Evolutionary conservation across 2,113 vertebrate species (phyloP).

Genomic region (Pterocles burchelli): DNA sequence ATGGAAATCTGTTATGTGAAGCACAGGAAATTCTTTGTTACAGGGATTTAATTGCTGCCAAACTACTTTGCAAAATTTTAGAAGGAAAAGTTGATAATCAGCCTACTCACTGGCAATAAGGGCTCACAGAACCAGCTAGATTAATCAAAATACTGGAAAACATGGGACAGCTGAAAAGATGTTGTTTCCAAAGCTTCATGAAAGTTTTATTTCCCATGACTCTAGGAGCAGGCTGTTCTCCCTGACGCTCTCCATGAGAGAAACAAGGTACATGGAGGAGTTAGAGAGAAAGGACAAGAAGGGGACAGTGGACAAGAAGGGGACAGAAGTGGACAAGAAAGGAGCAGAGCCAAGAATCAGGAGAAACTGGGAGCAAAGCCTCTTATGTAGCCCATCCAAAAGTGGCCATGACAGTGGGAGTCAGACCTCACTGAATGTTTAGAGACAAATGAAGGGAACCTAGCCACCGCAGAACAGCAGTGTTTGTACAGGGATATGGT

Average conservation of each 20-base stretch:
- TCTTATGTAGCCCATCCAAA: not conserved
- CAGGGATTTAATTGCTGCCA: not conserved
- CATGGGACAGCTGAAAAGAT: not conserved
- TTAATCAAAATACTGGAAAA: not conserved
- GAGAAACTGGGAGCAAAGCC: not conserved
- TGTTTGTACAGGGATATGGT: not conserved
- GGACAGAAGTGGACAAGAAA: too few relatives aligned
- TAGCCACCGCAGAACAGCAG: not conserved
- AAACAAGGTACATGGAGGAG: not conserved
- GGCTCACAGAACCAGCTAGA: not conserved
- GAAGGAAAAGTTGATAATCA: not conserved
- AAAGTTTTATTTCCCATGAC: not conserved
- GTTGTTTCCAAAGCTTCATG: not conserved
- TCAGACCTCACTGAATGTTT: not conserved
- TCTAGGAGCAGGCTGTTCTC: not conserved
- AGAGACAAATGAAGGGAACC: not conserved
- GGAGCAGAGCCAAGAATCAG: not conserved
- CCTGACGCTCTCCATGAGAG: not conserved
- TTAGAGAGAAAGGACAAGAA: not conserved
- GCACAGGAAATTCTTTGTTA: not conserved
- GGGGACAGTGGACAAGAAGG: not conserved
- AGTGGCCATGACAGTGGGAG: not conserved
- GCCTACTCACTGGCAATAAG: not conserved
- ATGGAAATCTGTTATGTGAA: not conserved
- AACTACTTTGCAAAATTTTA: not conserved